A percentile compares a stretch with the other conserved stretches of the same genome.
phyloP scores from a whole-genome alignment of 1,140 invertebrate species.

The Trinorchestia longiramus region DNA sequence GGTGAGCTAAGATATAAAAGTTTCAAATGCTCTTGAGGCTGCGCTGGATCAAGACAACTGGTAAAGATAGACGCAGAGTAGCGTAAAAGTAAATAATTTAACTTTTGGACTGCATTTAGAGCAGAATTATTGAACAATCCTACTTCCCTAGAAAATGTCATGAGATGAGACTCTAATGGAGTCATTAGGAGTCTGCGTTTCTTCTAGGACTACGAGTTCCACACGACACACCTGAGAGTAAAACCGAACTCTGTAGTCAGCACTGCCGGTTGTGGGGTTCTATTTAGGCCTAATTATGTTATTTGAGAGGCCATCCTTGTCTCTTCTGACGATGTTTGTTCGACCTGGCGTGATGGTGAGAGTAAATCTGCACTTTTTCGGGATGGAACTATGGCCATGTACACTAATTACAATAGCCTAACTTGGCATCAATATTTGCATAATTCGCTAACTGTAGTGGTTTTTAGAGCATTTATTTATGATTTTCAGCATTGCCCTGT shows the following conservation, averaged over 20 bases:
- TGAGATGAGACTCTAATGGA: background rate
- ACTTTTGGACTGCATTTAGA: background rate
- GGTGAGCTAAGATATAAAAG: background rate
- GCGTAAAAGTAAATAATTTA: background rate
- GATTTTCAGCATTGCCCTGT: too few relatives aligned
- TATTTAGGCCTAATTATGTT: too few relatives aligned
- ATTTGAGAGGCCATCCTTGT: too few relatives aligned
- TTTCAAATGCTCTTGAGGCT: background rate
- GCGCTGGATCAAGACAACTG: background rate
- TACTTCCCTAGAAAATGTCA: background rate
- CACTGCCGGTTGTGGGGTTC: background rate
- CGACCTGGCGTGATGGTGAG: too few relatives aligned
- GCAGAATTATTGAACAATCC: background rate
- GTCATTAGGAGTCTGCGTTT: background rate
- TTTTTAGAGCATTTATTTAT: too few relatives aligned
- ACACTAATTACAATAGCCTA: too few relatives aligned
- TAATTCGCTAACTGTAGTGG: too few relatives aligned
- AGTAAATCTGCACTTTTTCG: too few relatives aligned
- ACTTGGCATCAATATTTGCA: too few relatives aligned
- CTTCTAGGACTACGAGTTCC: background rate
- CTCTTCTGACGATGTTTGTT: too few relatives aligned
- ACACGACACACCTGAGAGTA: background rate
- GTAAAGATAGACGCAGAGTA: background rate
- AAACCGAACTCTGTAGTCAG: background rate
- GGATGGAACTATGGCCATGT: too few relatives aligned